Evolutionary conservation across 1,140 invertebrate genomes (phyloP).

Genomic region (Oryctes rhinoceros): DNA sequence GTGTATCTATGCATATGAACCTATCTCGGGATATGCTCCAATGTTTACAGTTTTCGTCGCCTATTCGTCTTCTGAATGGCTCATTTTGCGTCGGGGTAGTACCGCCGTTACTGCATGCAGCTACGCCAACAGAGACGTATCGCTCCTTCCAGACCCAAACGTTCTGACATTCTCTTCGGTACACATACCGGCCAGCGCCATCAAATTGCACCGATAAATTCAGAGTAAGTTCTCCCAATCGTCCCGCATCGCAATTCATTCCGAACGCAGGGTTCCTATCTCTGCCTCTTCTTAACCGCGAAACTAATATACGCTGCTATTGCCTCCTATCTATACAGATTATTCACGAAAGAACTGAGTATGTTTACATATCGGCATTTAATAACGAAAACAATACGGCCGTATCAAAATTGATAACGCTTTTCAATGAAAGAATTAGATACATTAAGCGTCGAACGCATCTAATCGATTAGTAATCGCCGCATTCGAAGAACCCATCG

Average conservation of each 20-base stretch:
- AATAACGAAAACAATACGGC: no score
- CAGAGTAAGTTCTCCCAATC: conserved; percentile 53
- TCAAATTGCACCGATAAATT: conserved; percentile 57
- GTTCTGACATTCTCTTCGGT: conserved; percentile 42
- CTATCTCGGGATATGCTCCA: conserved; percentile 17
- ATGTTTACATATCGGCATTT: no score
- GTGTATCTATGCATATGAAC: neutral
- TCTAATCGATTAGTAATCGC: no score
- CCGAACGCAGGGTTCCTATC: conserved; percentile 49
- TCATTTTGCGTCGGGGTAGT: conserved; percentile 43
- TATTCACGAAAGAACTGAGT: no score
- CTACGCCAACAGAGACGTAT: conserved; percentile 32
- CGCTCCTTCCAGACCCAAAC: conserved; percentile 45
- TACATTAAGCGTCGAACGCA: no score
- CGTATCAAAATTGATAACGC: no score
- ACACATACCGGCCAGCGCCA: conserved; percentile 48
- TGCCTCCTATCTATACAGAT: neutral
- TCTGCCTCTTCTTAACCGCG: conserved; percentile 46
- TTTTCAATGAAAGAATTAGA: no score
- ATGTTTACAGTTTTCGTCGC: conserved; percentile 29
- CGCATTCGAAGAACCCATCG: no score
- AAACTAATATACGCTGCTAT: conserved; percentile 39
- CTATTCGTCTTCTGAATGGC: conserved; percentile 52
- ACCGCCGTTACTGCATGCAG: neutral
- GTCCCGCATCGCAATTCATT: conserved; percentile 54